A percentile compares a stretch with the other conserved stretches of the same genome.
Evolutionary conservation across 2,888 invertebrate genomes (phyloP).

Genomic region (Phania funesta): DNA sequence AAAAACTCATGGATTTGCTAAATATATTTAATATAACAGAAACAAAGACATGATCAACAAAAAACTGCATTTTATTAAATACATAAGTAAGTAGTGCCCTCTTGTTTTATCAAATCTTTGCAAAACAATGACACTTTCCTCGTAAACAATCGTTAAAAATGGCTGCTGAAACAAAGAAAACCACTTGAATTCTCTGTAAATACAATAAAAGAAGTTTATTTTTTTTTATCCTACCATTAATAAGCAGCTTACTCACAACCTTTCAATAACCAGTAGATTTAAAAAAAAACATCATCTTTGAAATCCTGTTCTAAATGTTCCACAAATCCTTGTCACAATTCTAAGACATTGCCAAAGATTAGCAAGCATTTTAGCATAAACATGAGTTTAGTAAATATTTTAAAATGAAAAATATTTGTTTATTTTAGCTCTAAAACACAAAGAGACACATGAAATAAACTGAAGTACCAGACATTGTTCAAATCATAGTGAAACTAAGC

Average conservation of each 20-base stretch:
- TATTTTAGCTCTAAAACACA: constrained; percentile 29
- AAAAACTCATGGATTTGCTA: no score
- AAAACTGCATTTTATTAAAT: neutral
- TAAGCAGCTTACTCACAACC: constrained; percentile 35
- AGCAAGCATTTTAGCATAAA: constrained; percentile 41
- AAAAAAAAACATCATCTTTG: neutral
- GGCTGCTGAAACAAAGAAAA: neutral
- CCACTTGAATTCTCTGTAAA: constrained; percentile 43
- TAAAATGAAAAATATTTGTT: constrained; percentile 22
- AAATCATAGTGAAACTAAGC: neutral
- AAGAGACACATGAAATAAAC: neutral
- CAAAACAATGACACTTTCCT: neutral
- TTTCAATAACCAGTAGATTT: neutral
- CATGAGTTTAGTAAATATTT: neutral
- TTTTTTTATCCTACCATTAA: constrained; percentile 6
- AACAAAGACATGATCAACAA: neutral
- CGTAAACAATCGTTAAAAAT: neutral
- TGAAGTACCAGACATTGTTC: constrained; percentile 16
- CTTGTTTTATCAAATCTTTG: neutral
- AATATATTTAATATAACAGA: no score
- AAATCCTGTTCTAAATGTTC: constrained; percentile 40
- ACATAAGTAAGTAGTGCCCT: neutral
- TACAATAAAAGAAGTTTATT: constrained; percentile 47
- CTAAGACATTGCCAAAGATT: constrained; percentile 41
- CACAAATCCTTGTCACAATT: constrained; percentile 52